These are phyloP conservation scores for Aurelia aurita DNA, from an alignment of 30 jellyfish, hydroid and myxozoan species.

Conservation along the genomic window DNA sequence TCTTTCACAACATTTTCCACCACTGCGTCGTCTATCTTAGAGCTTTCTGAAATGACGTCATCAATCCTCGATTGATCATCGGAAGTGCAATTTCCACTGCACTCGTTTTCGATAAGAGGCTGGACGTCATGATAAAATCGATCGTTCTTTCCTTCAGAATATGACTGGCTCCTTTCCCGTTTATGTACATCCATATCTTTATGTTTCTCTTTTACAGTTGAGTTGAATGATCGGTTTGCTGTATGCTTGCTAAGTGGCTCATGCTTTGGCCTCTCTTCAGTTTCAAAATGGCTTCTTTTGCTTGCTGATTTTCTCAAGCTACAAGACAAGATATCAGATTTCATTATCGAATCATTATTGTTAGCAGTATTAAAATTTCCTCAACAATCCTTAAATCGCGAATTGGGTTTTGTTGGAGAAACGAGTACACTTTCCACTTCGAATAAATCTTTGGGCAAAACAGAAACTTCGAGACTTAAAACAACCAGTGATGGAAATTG, in stretches of 20 bases:
- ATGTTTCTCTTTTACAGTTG: not conserved
- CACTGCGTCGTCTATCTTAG: not conserved
- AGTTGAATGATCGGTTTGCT: slow-evolving; percentile 62
- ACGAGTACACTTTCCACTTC: too few species aligned
- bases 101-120: slow-evolving; percentile 15
- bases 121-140: not conserved
- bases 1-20: slow-evolving; percentile 43
- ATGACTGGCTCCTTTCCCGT: slow-evolving; percentile 58
- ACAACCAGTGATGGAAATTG: too few species aligned
- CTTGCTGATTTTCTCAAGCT: slow-evolving; percentile 17
- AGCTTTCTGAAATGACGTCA: not conserved
- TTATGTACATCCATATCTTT: not conserved
- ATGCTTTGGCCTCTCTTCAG: slow-evolving; percentile 15
- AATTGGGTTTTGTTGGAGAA: too few species aligned
- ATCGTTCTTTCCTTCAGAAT: slow-evolving; percentile 29
- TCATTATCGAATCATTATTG: too few species aligned
- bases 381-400: too few species aligned
- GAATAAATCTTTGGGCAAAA: too few species aligned
- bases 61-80: slow-evolving; percentile 16
- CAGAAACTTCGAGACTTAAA: too few species aligned
- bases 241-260: not conserved
- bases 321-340: not conserved
- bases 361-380: too few species aligned
- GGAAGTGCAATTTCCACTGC: slow-evolving; percentile 11
- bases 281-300: not conserved